Conservation (phyloP, 2,113 vertebrate genomes). For the Oncorhynchus nerka region DNA sequence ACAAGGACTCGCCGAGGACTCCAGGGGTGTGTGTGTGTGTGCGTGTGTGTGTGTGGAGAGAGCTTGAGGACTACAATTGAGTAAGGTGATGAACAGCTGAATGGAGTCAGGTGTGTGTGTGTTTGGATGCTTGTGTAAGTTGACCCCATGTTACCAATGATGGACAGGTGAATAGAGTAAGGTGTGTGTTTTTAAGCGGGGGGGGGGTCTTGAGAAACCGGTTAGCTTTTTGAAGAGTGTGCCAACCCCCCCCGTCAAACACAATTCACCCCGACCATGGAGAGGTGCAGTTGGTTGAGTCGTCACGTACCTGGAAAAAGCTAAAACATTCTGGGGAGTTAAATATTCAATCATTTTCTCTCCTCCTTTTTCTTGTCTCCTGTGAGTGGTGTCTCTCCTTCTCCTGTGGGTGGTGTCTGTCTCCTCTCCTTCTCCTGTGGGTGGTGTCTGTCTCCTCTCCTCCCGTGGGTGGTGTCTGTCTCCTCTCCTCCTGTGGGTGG, state of each 20-base stretch:
- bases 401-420: too few relatives aligned
- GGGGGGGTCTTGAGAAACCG: conserved; percentile 33
- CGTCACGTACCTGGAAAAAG: neutral
- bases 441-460: too few relatives aligned
- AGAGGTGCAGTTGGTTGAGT: conserved; percentile 20
- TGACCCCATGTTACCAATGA: conserved; percentile 26
- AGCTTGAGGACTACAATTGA: neutral
- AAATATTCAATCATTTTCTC: conserved; percentile 3
- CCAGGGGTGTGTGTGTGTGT: neutral
- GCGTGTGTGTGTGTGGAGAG: neutral
- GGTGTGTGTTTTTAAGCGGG: conserved; percentile 7
- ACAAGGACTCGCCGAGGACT: too few relatives aligned
- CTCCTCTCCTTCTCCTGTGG: too few relatives aligned
- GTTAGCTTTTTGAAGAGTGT: conserved; percentile 25
- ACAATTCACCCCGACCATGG: conserved; percentile 8
- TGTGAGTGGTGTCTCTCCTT: too few relatives aligned
- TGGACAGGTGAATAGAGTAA: conserved; percentile 35
- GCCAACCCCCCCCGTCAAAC: conserved; percentile 2
- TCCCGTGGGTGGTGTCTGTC: neutral
- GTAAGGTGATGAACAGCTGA: neutral
- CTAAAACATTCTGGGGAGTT: conserved; percentile 12
- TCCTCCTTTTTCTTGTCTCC: too few relatives aligned
- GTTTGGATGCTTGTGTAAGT: conserved; percentile 3
- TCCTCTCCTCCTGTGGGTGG: too few relatives aligned
- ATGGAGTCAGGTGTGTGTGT: conserved; percentile 1